Evolutionary conservation across 2,113 vertebrate genomes (phyloP).

Genomic region (Aphyosemion australe): DNA sequence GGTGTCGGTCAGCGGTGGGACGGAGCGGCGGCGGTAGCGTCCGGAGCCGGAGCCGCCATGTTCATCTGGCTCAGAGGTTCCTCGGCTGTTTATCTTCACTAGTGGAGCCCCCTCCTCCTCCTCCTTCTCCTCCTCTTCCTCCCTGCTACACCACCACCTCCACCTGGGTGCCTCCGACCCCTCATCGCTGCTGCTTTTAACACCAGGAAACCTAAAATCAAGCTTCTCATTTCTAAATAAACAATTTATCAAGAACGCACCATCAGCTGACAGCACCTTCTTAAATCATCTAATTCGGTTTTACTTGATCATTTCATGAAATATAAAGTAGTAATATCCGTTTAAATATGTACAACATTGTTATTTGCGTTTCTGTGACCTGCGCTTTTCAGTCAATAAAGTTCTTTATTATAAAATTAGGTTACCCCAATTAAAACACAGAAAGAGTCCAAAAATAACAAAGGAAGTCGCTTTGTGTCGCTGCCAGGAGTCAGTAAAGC

Average conservation of each 20-base stretch:
- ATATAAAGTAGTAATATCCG: background rate
- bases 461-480: background rate
- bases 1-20: conserved; percentile 38
- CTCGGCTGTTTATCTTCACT: conserved; percentile 65
- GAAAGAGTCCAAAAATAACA: background rate
- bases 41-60: conserved; percentile 69
- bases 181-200: no score
- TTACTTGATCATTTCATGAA: no score
- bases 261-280: no score
- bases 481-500: conserved; percentile 4
- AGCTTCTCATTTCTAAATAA: background rate
- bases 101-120: conserved; percentile 21
- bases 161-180: background rate
- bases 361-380: background rate
- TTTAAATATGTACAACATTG: background rate
- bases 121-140: conserved; percentile 33
- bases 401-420: no score
- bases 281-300: no score
- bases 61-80: conserved; percentile 62
- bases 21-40: conserved; percentile 37
- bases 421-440: no score
- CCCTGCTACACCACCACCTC: conserved; percentile 1
- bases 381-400: no score
- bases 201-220: background rate
- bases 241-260: no score